Percentiles rank a stretch among this genome's conserved stretches.
Evolutionary conservation across 2,113 vertebrate species (phyloP).

Genomic region (Nipponia nippon): DNA sequence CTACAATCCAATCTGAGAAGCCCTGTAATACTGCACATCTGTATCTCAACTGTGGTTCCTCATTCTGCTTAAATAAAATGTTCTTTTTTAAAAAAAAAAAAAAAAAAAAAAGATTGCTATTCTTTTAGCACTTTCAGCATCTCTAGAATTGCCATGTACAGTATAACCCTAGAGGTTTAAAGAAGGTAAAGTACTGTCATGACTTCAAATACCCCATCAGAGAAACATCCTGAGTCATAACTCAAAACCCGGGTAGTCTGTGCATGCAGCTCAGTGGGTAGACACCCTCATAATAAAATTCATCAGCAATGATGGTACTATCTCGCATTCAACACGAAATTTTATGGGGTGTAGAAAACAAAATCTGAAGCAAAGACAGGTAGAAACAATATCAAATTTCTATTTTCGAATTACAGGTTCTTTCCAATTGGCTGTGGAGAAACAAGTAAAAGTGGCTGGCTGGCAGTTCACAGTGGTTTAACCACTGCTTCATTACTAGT

Average conservation of each 20-base stretch:
- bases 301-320: neutral
- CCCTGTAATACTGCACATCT: neutral
- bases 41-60: neutral
- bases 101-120: no score
- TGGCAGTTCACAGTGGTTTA: neutral
- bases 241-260: neutral
- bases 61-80: neutral
- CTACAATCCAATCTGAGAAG: neutral
- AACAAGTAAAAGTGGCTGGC: neutral
- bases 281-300: neutral
- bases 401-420: neutral
- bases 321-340: neutral
- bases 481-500: neutral
- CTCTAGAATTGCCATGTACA: neutral
- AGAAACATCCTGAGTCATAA: neutral
- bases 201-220: neutral
- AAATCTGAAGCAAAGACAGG: neutral
- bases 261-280: neutral
- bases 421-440: neutral
- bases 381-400: neutral
- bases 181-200: neutral
- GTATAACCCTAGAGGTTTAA: neutral
- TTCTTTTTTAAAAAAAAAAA: neutral
- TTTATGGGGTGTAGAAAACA: neutral
- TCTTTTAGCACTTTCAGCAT: neutral